Base-by-base conservation (phyloP, 2,888 invertebrate species). In the Dryobotodes eremita region DNA sequence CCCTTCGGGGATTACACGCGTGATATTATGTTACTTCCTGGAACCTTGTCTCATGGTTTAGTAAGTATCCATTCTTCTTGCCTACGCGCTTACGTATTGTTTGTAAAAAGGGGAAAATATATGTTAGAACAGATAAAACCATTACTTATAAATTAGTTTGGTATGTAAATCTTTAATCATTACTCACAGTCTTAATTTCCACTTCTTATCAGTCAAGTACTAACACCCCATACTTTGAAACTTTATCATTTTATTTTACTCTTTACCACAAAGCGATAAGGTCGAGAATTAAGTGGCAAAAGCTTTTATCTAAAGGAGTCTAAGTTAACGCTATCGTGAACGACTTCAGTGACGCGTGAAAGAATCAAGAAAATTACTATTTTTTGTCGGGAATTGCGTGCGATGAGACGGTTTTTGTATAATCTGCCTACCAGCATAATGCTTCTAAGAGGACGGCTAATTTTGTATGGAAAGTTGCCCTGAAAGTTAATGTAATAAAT, bases 161-260 rank as follows among this genome's bases (percentile, higher is more conserved):
- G 71, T 94, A 95, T 95, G 94, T 93, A 93, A 95, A 95, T 93
- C 90, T 86, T 83, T 86, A 91, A 92, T 92, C 95, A 94, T 94
- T 93, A 94, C 92, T 95, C 95, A 95, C 93, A 90, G 91, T 90
- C 91, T 90, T 92, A 93, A 94, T 94, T 94, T 93, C 82, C 92
- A 90, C 86, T 90, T 88, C 94, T 94, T 94, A 94, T 95, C 94
- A 91, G 88, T 81, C 78, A 84, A 90, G 86, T 87, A 90, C 90
- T 92, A 92, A 91, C 91, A 87, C 88, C 89, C 89, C 77, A 88
- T 80, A 81, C 77, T 83, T 79, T 50, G 42, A 26, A 46, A 23
- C 26, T 68, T 61, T 66, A 20, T 71, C 64, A 59, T 66, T 46
- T 65, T 48, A 89, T 75, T 80, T 64, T 79, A 53, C 11, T 61